These are phyloP conservation scores for Xiphophorus birchmanni DNA, from an alignment of 2,797 vertebrate species.

Conservation along the genomic window DNA sequence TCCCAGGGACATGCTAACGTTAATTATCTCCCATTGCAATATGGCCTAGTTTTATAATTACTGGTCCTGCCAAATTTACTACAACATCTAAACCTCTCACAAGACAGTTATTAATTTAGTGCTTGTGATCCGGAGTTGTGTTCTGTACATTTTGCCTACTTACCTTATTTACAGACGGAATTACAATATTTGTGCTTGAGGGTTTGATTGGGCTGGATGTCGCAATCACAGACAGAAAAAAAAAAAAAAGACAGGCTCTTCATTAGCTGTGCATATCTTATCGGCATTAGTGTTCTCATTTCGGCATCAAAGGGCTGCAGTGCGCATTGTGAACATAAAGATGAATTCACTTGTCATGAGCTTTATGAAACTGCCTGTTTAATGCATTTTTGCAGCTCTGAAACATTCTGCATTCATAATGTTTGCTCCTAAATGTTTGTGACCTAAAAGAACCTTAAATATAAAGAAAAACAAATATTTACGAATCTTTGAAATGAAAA, in stretches of 20 bases:
- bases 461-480: neutral
- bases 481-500: neutral
- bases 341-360: conserved; percentile 28
- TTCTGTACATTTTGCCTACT: conserved; percentile 41
- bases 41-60: conserved; percentile 90
- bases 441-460: neutral
- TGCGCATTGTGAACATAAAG: conserved; percentile 28
- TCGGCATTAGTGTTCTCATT: conserved; percentile 32
- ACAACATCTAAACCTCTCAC: conserved; percentile 72
- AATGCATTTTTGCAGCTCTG: conserved; percentile 11
- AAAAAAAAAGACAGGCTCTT: conserved; percentile 42
- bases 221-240: conserved; percentile 18
- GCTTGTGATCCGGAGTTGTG: conserved; percentile 41
- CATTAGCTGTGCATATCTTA: conserved; percentile 50
- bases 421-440: neutral
- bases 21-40: conserved; percentile 87
- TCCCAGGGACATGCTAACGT: conserved; percentile 81
- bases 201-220: conserved; percentile 39
- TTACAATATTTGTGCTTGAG: conserved; percentile 46
- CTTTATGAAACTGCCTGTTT: conserved; percentile 23
- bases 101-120: conserved; percentile 71
- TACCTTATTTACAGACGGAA: conserved; percentile 65
- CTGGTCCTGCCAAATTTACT: conserved; percentile 86
- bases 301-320: conserved; percentile 35
- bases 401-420: neutral